A percentile compares a stretch with the other conserved stretches of the same genome.
phyloP scores from a whole-genome alignment of 2,797 vertebrate species.

The Moxostoma hubbsi region DNA sequence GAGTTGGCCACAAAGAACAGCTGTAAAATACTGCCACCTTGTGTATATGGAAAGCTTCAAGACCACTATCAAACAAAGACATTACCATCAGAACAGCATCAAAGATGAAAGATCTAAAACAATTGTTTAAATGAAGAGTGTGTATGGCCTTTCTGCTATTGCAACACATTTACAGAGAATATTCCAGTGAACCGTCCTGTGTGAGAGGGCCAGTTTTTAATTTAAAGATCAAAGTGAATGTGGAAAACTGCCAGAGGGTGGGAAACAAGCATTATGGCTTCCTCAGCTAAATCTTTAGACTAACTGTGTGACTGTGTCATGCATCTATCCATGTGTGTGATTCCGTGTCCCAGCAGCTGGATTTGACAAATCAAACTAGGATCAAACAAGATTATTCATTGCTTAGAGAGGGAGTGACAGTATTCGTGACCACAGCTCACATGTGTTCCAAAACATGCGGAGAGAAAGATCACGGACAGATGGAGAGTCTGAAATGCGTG shows the following conservation, averaged over 20 bases:
- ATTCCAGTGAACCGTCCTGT: slow-evolving; percentile 7
- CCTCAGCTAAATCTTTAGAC: slow-evolving; percentile 16
- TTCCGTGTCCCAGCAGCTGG: slow-evolving; percentile 41
- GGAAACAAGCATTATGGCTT: slow-evolving; percentile 3
- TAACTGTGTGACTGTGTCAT: slow-evolving; percentile 26
- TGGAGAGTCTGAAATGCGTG: slow-evolving; percentile 19
- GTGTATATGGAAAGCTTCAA: slow-evolving; percentile 33
- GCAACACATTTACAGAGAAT: slow-evolving; percentile 16
- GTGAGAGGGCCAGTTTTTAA: slow-evolving; percentile 31
- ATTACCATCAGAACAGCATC: neutral
- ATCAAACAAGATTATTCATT: slow-evolving; percentile 35
- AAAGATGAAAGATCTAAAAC: neutral
- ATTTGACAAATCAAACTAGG: slow-evolving; percentile 29
- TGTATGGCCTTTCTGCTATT: neutral
- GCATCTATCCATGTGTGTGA: slow-evolving; percentile 20
- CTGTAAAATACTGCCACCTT: slow-evolving; percentile 42
- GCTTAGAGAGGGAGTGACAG: slow-evolving; percentile 33
- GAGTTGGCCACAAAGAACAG: neutral
- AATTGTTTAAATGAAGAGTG: neutral
- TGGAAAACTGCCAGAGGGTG: slow-evolving; percentile 42
- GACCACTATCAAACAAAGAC: neutral
- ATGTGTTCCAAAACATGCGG: slow-evolving; percentile 18
- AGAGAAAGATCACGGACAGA: slow-evolving; percentile 42
- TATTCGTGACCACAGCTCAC: slow-evolving; percentile 35
- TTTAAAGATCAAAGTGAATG: slow-evolving; percentile 38